Base-by-base conservation (phyloP, 1,140 invertebrate genomes). In the Parasteatoda tepidariorum region DNA sequence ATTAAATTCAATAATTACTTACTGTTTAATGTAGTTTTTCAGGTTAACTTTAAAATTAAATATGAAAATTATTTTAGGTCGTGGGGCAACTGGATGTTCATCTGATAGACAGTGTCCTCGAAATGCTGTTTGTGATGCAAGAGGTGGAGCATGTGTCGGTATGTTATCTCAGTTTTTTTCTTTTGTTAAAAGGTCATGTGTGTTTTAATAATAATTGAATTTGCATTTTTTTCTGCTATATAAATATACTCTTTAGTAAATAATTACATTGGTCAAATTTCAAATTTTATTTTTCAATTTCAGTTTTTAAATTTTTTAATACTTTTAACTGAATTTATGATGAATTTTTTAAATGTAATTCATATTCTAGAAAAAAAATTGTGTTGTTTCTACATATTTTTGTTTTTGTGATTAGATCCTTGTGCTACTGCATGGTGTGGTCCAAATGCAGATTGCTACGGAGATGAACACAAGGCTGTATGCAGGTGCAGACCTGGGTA, bases 391-490 rank as follows among this genome's bases (percentile, higher is more conserved):
- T 7, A 31, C 3, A n/a, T 31, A 4, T 83, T 83, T 66, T 24
- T 5, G 95, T 88, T 88, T n/a, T n/a, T n/a, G n/a, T n/a, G n/a
- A 18, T 48, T 94, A 4, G 96, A 95, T 89, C 95, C 95, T 5
- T 97, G 96, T 85, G 90, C 91, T 28, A 85, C 86, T 26, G 89
- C 96, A 55, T 91, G 93, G 7, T 97, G 96, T 87, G 95, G 95
- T 28, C 89, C 92, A 0, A 95, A 97, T 89, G 94, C 95, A 4
- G 93, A 93, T 86, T 97, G 96, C 88, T 94, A 95, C 89, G 92
- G 95, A 0, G 93, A 96, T 84, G 94, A 95, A 86, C 95, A 97
- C 88, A 94, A 94, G 0, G 94, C 95, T 3, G 95, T 94, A 93
- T 97, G 96, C 88, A 91, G 94, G 84, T 97, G 96, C 87, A 91